Base-by-base conservation (phyloP, 2,113 vertebrate genomes). In the Osmerus eperlanus region DNA sequence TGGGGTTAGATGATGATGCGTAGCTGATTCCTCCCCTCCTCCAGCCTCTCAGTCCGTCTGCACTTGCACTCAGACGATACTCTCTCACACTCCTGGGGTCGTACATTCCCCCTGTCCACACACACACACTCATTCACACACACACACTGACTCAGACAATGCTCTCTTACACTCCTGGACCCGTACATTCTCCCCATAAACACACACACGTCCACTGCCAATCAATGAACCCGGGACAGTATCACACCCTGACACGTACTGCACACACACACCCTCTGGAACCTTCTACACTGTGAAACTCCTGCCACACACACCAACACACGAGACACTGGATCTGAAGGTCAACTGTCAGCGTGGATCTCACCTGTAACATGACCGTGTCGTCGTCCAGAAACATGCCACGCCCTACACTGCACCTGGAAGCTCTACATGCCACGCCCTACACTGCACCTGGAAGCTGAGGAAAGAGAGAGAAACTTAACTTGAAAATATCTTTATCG, bases 1-100 rank as follows among this genome's bases (percentile, higher is more conserved):
- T 78, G 91, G 93, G 14, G 89, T 94, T 77, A 90, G 88, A 70
- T 93, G 89, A 54, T 81, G 62, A 7, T 74, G 47, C 1, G 23
- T 32, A 72, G 66, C 52, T 51, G 54, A 15, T 15, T 21, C 59
- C 89, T 67, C 53, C 60, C 70, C 54, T 72, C 70, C 53, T 58
- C 68, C 32, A 36, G 32, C 32, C 32, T 72, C 65, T 60, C 72
- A 55, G 54, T 65, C 68, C 61, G 16, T 73, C 77, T 68, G 56
- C 21, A 71, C 9, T 67, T 41, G 62, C 72, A 74, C 51, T 70
- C 29, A 23, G 62, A 65, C 6, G 23, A 47, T 47, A 67, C 28
- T 23, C 68, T 16, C 25, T 60, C 69, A 53, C 75, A 36, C 60
- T n/a, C 16, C 70, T 61, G 13, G 71, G 54, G 56, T 63, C 54